phyloP scores from a whole-genome alignment of 2,113 vertebrate genomes.

The Lota lota region DNA sequence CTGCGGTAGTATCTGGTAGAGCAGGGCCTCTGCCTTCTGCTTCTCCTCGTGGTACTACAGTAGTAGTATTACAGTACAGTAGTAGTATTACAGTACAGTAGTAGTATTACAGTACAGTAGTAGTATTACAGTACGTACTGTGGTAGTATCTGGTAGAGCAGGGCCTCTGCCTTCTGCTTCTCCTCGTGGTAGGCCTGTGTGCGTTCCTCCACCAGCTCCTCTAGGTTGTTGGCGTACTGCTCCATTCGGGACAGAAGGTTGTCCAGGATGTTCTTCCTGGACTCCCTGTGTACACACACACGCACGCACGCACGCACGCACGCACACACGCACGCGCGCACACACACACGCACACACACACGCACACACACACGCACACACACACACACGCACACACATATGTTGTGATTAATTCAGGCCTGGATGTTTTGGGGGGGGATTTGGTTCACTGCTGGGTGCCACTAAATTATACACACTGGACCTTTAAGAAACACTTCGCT shows the following conservation, averaged over 20 bases:
- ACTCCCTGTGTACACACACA: conserved; percentile 74
- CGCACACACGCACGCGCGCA: conserved; percentile 17
- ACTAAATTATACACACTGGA: too few relatives aligned
- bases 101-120: too few relatives aligned
- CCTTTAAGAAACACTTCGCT: too few relatives aligned
- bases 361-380: conserved; percentile 21
- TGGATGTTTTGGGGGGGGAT: too few relatives aligned
- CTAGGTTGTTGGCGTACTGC: conserved; percentile 95
- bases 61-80: too few relatives aligned
- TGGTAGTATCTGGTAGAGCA: conserved; percentile 97
- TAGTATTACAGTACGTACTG: conserved; percentile 75
- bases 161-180: conserved; percentile 87
- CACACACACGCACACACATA: conserved; percentile 5
- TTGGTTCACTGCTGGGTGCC: too few relatives aligned
- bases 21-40: conserved; percentile 85
- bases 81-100: too few relatives aligned
- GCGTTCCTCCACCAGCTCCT: conserved; percentile 92
- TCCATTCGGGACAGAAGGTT: conserved; percentile 93
- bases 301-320: conserved; percentile 16
- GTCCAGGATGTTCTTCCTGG: conserved; percentile 88
- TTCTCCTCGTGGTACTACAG: conserved; percentile 83
- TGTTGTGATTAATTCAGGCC: too few relatives aligned
- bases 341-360: conserved; percentile 18
- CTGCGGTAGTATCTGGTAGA: conserved; percentile 82
- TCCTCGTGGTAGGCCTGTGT: conserved; percentile 95